phyloP scores from a whole-genome alignment of 1,140 invertebrate species.

The Colletes gigas region DNA sequence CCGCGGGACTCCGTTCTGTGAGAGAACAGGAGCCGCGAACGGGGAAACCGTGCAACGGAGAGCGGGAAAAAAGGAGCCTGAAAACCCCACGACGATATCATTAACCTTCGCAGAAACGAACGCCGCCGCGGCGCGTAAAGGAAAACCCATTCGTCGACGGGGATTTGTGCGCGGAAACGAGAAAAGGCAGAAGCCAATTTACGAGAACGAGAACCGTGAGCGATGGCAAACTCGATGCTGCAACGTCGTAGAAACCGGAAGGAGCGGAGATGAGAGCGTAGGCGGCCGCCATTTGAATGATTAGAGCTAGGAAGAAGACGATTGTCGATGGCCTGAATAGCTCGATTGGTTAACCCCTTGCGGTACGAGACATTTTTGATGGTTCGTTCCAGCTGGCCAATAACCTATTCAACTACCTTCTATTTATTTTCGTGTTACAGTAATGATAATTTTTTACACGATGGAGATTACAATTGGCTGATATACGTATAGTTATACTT shows the following conservation, averaged over 20 bases:
- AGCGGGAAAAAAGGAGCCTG: background rate
- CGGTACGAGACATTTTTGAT: too few species aligned
- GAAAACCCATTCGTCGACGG: background rate
- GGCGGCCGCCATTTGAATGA: constrained; percentile 15
- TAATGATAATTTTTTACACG: too few species aligned
- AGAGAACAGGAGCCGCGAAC: background rate
- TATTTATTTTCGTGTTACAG: too few species aligned
- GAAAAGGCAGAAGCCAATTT: constrained; percentile 11
- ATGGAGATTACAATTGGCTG: too few species aligned
- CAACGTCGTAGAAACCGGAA: background rate
- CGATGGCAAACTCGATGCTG: background rate
- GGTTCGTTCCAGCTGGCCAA: too few species aligned
- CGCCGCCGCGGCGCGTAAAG: background rate
- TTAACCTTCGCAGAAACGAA: background rate
- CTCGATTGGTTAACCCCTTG: constrained; percentile 3
- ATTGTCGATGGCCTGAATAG: constrained; percentile 31
- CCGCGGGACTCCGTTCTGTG: too few species aligned
- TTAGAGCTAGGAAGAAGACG: constrained; percentile 10
- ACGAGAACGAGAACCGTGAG: background rate
- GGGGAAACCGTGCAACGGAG: background rate
- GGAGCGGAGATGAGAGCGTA: constrained; percentile 18
- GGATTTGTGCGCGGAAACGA: background rate
- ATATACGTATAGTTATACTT: too few species aligned
- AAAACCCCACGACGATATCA: constrained; percentile 6
- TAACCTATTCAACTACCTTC: too few species aligned